These are phyloP conservation scores for Glandiceps talaboti DNA, from an alignment of 53 echinoderm and acorn worm species.

Conservation along the genomic window DNA sequence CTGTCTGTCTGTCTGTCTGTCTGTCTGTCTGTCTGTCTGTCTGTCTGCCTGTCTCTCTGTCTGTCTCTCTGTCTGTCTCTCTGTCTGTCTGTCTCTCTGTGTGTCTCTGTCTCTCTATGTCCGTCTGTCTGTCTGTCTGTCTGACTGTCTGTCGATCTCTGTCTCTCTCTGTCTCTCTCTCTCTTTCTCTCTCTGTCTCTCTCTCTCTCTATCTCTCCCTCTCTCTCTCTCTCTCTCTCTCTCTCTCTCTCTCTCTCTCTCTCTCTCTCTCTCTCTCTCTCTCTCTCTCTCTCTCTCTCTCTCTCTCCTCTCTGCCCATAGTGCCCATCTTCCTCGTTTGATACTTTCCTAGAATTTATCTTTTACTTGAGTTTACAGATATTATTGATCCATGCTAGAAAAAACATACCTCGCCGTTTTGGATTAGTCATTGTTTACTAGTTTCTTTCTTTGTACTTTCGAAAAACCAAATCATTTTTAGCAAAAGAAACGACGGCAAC, in stretches of 20 bases:
- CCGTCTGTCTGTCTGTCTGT: neutral
- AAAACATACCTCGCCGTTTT: too few relatives aligned
- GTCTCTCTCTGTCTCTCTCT: neutral
- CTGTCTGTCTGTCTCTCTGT: neutral
- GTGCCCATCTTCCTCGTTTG: too few relatives aligned
- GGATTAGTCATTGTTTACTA: too few relatives aligned
- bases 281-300: constrained; percentile 1
- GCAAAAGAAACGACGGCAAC: too few relatives aligned
- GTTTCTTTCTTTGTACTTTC: too few relatives aligned
- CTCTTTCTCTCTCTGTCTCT: neutral
- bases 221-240: neutral
- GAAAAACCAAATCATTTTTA: too few relatives aligned
- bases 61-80: neutral
- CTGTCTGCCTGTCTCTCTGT: neutral
- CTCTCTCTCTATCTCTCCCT: neutral
- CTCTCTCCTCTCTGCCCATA: constrained; percentile 1
- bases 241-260: neutral
- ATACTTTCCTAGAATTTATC: too few relatives aligned
- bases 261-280: neutral
- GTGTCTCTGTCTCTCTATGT: neutral
- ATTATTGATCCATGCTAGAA: too few relatives aligned
- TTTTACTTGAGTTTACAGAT: too few relatives aligned
- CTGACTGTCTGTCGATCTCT: neutral
- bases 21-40: neutral
- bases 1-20: too few relatives aligned